phyloP scores from a whole-genome alignment of 2,797 vertebrate species.

The Apogon hyalosoma region DNA sequence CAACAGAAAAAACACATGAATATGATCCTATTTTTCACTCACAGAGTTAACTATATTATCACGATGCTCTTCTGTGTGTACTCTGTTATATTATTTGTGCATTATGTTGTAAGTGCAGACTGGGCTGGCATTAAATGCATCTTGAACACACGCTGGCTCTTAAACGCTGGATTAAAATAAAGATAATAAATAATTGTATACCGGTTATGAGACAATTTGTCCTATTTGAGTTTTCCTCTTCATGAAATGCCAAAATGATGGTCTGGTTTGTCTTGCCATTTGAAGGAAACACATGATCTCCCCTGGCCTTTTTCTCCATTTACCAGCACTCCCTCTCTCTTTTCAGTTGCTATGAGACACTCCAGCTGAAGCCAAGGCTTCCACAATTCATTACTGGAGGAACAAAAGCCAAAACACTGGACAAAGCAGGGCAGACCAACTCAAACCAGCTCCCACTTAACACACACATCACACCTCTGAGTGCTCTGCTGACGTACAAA shows the following conservation, averaged over 20 bases:
- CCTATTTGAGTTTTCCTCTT: slow-evolving; percentile 29
- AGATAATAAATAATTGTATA: slow-evolving; percentile 10
- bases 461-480: slow-evolving; percentile 82
- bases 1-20: too few species aligned
- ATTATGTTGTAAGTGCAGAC: slow-evolving; percentile 1
- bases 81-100: background rate
- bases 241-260: slow-evolving; percentile 39
- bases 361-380: slow-evolving; percentile 81
- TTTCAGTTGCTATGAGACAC: slow-evolving; percentile 85
- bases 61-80: background rate
- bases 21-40: background rate
- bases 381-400: slow-evolving; percentile 82
- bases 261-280: slow-evolving; percentile 59
- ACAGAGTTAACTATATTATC: background rate
- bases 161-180: slow-evolving; percentile 2
- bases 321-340: slow-evolving; percentile 68
- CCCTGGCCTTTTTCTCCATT: slow-evolving; percentile 64
- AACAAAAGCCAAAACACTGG: slow-evolving; percentile 81
- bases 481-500: slow-evolving; percentile 76
- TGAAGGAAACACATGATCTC: slow-evolving; percentile 67
- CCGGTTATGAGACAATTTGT: background rate
- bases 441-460: slow-evolving; percentile 80
- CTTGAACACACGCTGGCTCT: background rate
- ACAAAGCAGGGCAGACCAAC: slow-evolving; percentile 82
- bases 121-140: background rate